A percentile compares a stretch with the other conserved stretches of the same genome.
Conservation (phyloP, 2,113 vertebrate species). For the Gasterosteus nipponicus region DNA sequence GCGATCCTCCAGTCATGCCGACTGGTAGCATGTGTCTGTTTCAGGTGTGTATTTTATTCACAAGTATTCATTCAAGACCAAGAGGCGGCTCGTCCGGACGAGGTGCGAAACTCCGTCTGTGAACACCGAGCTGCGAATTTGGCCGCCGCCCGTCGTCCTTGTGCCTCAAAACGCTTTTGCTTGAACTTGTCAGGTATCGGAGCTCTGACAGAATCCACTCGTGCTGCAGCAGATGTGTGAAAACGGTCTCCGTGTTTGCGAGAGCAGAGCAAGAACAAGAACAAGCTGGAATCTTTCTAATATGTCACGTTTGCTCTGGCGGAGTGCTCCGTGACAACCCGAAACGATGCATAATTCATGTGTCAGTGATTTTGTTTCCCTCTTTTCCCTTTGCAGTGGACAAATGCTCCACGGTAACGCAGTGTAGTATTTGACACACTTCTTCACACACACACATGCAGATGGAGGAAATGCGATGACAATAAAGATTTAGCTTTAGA, state of each 20-base stretch:
- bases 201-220: slow-evolving; percentile 52
- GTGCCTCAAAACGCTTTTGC: slow-evolving; percentile 19
- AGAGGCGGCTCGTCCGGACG: neutral
- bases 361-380: slow-evolving; percentile 36
- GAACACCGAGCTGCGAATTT: slow-evolving; percentile 32
- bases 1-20: neutral
- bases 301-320: slow-evolving; percentile 51
- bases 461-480: slow-evolving; percentile 15
- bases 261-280: slow-evolving; percentile 49
- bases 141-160: slow-evolving; percentile 35
- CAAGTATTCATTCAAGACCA: slow-evolving; percentile 16
- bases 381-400: neutral
- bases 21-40: slow-evolving; percentile 13
- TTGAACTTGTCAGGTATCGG: slow-evolving; percentile 46
- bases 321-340: slow-evolving; percentile 61
- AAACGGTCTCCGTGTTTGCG: slow-evolving; percentile 51
- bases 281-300: slow-evolving; percentile 67
- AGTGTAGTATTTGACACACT: slow-evolving; percentile 33
- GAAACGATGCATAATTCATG: slow-evolving; percentile 69
- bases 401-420: slow-evolving; percentile 20
- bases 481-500: slow-evolving; percentile 5
- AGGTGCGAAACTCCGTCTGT: slow-evolving; percentile 25
- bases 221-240: slow-evolving; percentile 59
- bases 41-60: neutral
- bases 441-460: slow-evolving; percentile 1